Evolutionary conservation across 2,797 vertebrate species (phyloP), one percentile per base, ranked within the genome.

Genomic region (Cyclura pinguis): DNA sequence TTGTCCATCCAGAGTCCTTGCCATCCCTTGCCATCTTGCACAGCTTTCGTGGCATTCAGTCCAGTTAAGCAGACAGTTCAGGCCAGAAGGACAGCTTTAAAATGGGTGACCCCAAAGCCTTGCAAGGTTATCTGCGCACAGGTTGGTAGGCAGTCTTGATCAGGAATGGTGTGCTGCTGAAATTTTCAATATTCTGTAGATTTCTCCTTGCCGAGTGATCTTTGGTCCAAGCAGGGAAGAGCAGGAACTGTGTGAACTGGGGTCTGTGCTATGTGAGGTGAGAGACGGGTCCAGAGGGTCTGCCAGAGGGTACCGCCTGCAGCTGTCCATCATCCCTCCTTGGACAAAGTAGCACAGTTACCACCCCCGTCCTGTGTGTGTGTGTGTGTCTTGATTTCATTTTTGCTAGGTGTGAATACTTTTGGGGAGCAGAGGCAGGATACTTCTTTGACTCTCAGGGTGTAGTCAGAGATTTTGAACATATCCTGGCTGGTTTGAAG

Each of bases 41-140:
- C 16, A 18, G 27, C 27, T 27, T 74, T 9, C n/a, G 2, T 6
- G 12, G 59, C 0, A 35, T 27, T 50, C 55, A 47, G 18, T 24
- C 55, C 55, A 20, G 8, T 76, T 76, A 3, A 6, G 18, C 29
- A 50, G 76, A 64, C 27, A 20, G 73, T 16, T 87, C 29, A 57
- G 52, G 13, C n/a, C 73, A 16, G 64, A 20, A 88, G 83, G 72
- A 29, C 72, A 55, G 90, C 38, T 84, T 92, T 74, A 84, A 94
- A 95, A 93, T 72, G 90, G 78, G 88, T 89, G 81, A 78, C 92
- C 80, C 20, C 27, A 91, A 90, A 94, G 59, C 92, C 94, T 52
- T 73, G 24, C 85, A 35, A 1, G 0, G 0, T 50, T 90, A 42
- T 72, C 77, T 89, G 90, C 38, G 35, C 35, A 27, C 13, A 67